These are phyloP conservation scores for Diprion similis DNA, from an alignment of 1,140 invertebrate genomes.

Conservation along the genomic window DNA sequence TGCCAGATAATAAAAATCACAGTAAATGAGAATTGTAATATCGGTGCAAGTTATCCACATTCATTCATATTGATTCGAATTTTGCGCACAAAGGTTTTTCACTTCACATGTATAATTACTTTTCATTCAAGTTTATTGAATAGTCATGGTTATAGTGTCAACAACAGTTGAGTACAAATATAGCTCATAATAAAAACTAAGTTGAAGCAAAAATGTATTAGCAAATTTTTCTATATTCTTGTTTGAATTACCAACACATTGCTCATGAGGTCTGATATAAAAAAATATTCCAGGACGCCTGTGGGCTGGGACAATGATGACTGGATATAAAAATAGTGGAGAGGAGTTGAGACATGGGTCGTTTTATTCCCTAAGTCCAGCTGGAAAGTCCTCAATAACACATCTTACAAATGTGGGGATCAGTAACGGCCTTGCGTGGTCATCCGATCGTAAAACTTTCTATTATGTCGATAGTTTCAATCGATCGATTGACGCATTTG, in stretches of 20 bases:
- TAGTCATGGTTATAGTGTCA: too few species aligned
- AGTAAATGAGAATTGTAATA: neutral
- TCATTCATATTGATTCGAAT: too few species aligned
- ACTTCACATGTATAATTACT: neutral
- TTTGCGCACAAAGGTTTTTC: too few species aligned
- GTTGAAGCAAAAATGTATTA: too few species aligned
- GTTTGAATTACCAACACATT: too few species aligned
- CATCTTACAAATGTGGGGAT: conserved; percentile 61
- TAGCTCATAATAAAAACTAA: too few species aligned
- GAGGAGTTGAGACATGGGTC: neutral
- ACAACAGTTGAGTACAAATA: too few species aligned
- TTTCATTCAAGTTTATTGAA: neutral
- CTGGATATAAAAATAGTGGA: neutral
- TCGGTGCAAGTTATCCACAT: neutral
- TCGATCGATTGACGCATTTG: conserved; percentile 70
- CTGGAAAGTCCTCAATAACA: neutral
- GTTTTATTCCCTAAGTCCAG: neutral
- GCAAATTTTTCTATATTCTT: too few species aligned
- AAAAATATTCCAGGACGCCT: neutral
- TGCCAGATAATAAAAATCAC: neutral
- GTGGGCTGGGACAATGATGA: neutral
- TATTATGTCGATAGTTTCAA: conserved; percentile 78
- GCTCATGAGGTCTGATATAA: too few species aligned
- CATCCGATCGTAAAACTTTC: conserved; percentile 69
- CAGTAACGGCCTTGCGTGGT: conserved; percentile 85